Percentiles rank a stretch among this genome's conserved stretches.
Evolutionary conservation across 2,113 vertebrate genomes (phyloP).

Genomic region (Lamprotornis superbus): DNA sequence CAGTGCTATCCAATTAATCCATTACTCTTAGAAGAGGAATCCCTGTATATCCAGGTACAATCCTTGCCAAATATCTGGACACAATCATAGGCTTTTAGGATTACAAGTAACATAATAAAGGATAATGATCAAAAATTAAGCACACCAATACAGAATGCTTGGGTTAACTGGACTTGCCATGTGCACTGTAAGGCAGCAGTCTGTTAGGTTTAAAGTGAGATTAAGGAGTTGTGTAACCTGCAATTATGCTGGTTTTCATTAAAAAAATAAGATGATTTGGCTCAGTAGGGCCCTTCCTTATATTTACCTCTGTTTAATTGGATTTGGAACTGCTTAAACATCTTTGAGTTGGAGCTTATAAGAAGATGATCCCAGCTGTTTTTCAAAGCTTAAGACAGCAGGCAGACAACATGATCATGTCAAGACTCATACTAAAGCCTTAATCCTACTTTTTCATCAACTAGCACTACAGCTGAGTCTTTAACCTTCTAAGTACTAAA

Average conservation of each 20-base stretch:
- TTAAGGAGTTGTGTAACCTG: slow-evolving; percentile 71
- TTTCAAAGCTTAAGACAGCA: slow-evolving; percentile 71
- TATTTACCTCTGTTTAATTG: slow-evolving; percentile 77
- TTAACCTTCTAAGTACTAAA: slow-evolving; percentile 68
- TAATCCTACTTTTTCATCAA: slow-evolving; percentile 74
- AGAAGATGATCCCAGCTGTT: slow-evolving; percentile 74
- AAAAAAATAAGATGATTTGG: slow-evolving; percentile 65
- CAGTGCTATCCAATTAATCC: slow-evolving; percentile 63
- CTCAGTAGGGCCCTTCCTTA: slow-evolving; percentile 62
- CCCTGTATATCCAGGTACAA: slow-evolving; percentile 67
- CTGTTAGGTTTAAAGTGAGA: slow-evolving; percentile 75
- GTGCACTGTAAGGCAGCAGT: slow-evolving; percentile 62
- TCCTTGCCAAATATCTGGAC: slow-evolving; percentile 72
- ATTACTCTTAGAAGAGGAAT: slow-evolving; percentile 64
- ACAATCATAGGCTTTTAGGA: slow-evolving; percentile 72
- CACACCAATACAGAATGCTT: slow-evolving; percentile 41
- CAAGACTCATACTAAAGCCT: slow-evolving; percentile 67
- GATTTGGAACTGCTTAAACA: slow-evolving; percentile 72
- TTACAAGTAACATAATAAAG: slow-evolving; percentile 72
- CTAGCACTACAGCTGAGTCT: slow-evolving; percentile 45
- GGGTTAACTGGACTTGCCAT: slow-evolving; percentile 23
- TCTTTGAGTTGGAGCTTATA: slow-evolving; percentile 68
- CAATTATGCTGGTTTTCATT: slow-evolving; percentile 74
- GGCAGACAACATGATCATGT: slow-evolving; percentile 72
- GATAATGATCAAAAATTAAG: slow-evolving; percentile 73